Percentiles rank a stretch among this genome's conserved stretches.
phyloP scores from a whole-genome alignment of 1,140 invertebrate genomes.

The Drosophila nasuta region DNA sequence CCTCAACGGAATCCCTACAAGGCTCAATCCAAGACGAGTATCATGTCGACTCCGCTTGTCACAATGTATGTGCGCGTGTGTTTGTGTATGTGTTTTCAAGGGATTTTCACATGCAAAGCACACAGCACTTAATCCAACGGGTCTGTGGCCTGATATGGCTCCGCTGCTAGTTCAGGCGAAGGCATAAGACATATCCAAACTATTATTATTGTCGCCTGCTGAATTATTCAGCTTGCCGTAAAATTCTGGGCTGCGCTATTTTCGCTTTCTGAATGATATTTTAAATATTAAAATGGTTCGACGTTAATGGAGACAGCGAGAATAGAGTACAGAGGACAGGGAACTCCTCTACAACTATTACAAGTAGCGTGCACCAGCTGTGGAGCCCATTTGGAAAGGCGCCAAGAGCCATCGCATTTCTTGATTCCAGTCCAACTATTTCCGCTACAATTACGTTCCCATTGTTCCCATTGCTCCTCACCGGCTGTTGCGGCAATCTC shows the following conservation, averaged over 20 bases:
- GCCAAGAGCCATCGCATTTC: conserved; percentile 47
- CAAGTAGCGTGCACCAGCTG: conserved; percentile 27
- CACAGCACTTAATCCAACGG: conserved; percentile 40
- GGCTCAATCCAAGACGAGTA: conserved; percentile 1
- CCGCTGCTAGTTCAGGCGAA: conserved; percentile 6
- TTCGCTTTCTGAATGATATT: conserved; percentile 57
- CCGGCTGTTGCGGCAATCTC: conserved; percentile 62
- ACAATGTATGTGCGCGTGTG: conserved; percentile 28
- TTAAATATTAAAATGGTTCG: conserved; percentile 73
- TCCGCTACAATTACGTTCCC: conserved; percentile 55
- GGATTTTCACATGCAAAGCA: conserved; percentile 55
- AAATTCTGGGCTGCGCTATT: conserved; percentile 36
- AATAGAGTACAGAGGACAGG: background rate
- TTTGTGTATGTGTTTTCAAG: conserved; percentile 27
- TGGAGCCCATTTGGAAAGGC: conserved; percentile 39
- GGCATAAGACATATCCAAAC: conserved; percentile 20
- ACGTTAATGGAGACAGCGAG: conserved; percentile 25
- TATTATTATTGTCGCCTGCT: conserved; percentile 51
- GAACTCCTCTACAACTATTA: conserved; percentile 29
- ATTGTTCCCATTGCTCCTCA: conserved; percentile 10
- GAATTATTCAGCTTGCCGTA: conserved; percentile 43
- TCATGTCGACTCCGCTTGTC: conserved; percentile 1
- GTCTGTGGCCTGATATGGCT: conserved; percentile 3
- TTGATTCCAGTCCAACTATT: conserved; percentile 48
- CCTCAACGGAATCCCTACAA: conserved; percentile 10